Percentiles rank a stretch among this genome's conserved stretches.
These are phyloP conservation scores for Pyrocephalus nanus DNA, from an alignment of 2,797 vertebrate species.

Conservation along the genomic window DNA sequence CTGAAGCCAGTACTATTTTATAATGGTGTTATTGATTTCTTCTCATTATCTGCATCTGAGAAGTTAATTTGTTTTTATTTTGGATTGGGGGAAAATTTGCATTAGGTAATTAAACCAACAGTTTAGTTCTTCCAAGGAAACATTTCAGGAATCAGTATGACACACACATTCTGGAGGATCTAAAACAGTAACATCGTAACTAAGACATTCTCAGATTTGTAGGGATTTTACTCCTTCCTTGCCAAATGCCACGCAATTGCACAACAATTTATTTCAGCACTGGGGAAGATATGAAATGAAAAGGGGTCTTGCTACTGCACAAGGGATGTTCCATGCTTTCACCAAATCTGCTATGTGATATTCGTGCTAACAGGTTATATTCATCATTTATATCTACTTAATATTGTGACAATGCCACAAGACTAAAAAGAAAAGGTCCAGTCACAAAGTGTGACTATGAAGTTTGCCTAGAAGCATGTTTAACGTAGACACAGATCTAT, in stretches of 20 bases:
- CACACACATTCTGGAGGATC: not conserved
- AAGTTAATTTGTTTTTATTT: slow-evolving; percentile 21
- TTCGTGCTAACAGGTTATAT: not conserved
- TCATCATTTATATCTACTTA: not conserved
- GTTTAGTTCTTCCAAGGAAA: not conserved
- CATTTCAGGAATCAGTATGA: not conserved
- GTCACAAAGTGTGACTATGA: not conserved
- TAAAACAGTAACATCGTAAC: not conserved
- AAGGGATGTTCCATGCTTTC: not conserved
- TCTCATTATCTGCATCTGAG: slow-evolving; percentile 20
- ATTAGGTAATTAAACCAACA: not conserved
- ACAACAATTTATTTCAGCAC: not conserved
- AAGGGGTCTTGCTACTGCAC: not conserved
- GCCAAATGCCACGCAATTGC: not conserved
- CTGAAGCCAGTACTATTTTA: slow-evolving; percentile 21
- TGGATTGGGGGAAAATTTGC: not conserved
- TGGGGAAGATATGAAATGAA: not conserved
- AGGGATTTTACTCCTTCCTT: slow-evolving; percentile 3
- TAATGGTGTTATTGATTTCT: slow-evolving; percentile 45
- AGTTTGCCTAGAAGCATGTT: not conserved
- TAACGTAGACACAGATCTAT: not conserved
- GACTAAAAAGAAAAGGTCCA: not conserved
- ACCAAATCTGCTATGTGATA: not conserved
- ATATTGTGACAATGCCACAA: not conserved
- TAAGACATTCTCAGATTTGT: not conserved